Base-by-base conservation (phyloP, 2,888 invertebrate genomes). In the Nomada ruficornis region DNA sequence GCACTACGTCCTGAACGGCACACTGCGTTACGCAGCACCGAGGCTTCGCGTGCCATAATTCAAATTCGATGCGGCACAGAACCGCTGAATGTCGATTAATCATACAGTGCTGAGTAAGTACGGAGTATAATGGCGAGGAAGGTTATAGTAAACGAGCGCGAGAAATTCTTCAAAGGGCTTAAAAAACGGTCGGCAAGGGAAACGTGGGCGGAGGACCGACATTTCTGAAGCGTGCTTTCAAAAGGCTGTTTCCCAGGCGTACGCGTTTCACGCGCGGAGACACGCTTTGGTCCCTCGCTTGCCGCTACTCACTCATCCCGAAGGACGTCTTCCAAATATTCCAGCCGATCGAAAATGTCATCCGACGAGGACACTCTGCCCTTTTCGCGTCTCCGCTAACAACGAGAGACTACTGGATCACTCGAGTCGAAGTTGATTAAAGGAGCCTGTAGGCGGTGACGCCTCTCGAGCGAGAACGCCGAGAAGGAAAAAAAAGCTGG, bases 331-430 rank as follows among this genome's bases (percentile, higher is more conserved):
- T 64, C 74, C 73, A 68, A 84, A 88, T 86, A 83, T 83, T 85
- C 76, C 72, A 52, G 63, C 36, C 80, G 74, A 85, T 88, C 87
- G 76, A 82, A 86, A 88, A 88, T 82, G 85, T 85, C 80, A 85
- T 63, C 73, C 70, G 55, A n/a, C 23, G 62, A 83, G 77, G 59
- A 67, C 74, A 57, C 57, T 60, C 64, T 80, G 60, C 72, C 79
- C 79, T 87, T 77, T 87, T 64, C 74, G 65, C 23, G 65, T 68
- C 74, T 70, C 74, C 59, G 62, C 13, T 69, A 77, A 72, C 71
- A 86, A 65, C 72, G 67, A 64, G 73, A 50, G 72, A 47, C 68
- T 29, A 29, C 42, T 7, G 55, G 55, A 82, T 77, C 75, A 63
- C 29, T 68, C 78, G 68, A 83, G 67, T 73, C 60, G 67, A 87